Evolutionary conservation across 2,888 invertebrate genomes (phyloP), one percentile per base, ranked within the genome.

Genomic region (Meiosimyza platycephala): DNA sequence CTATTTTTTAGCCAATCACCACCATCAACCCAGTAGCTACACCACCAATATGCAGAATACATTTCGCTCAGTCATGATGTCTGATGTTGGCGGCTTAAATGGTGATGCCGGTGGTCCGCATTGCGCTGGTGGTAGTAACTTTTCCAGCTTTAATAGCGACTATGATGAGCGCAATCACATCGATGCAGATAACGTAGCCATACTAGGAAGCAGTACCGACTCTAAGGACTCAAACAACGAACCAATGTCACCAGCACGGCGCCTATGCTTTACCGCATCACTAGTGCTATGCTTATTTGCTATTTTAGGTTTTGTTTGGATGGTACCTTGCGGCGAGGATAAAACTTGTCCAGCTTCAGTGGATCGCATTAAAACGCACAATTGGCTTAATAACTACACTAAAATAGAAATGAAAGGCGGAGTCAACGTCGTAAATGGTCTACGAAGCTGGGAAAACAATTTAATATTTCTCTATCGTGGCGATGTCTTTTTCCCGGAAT

Each of bases 391-490:
- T 64, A 90, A 91, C 57, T 92, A 92, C 78, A 91, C 92, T 28
- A 91, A 91, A 79, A 90, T 93, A 73, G 93, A 93, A 83, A 85
- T 94, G 0, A 91, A 91, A 50, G 93, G 93, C 1, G 89, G 90
- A 13, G 91, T 93, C 16, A 92, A 92, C 85, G 90, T 93, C 0
- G 93, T 93, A 0, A 89, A 90, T 59, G 92, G 92, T 0, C 87
- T 90, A 2, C 88, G 90, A 72, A 90, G 90, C 52, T 90, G 91
- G 79, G 91, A 91, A 59, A 90, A 90, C 78, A 94, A 93, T 85
- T 85, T 95, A 59, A 92, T 94, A 78, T 91, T 94, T 79, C 90
- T 94, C 74, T 92, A 93, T 80, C 90, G 93, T 72, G 93, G 93
- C 7, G 92, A 92, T 82, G 89, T 90, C 67, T 91, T 91, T 86